phyloP scores from a whole-genome alignment of 2,888 invertebrate genomes.

The Eilema depressum region DNA sequence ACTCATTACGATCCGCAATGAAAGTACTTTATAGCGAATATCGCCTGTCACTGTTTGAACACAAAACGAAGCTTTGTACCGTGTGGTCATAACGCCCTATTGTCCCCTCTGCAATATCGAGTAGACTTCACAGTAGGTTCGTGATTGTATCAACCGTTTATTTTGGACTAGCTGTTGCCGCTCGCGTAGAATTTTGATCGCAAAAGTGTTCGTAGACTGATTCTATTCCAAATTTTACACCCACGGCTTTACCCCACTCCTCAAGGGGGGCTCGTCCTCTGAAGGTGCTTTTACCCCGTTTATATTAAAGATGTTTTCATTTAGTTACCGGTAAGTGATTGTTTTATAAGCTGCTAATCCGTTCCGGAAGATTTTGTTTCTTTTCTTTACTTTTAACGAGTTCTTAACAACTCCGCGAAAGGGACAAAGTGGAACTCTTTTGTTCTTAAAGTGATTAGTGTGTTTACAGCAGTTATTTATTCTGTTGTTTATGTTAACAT shows the following conservation, averaged over 20 bases:
- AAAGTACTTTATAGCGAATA: not conserved
- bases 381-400: conserved; percentile 1
- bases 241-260: not conserved
- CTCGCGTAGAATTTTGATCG: conserved; percentile 5
- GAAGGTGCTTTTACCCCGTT: not conserved
- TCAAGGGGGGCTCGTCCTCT: not conserved
- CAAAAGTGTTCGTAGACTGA: conserved; percentile 19
- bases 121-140: not conserved
- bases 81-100: conserved; percentile 2
- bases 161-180: not conserved
- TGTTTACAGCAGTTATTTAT: not conserved
- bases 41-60: not conserved
- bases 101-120: conserved; percentile 3
- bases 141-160: not conserved
- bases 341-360: conserved; percentile 12
- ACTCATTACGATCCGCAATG: not conserved
- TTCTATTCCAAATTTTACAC: conserved; percentile 25
- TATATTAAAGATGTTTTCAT: conserved; percentile 5
- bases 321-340: conserved; percentile 13
- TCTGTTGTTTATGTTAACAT: not conserved
- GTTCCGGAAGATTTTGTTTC: conserved; percentile 1
- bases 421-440: not conserved
- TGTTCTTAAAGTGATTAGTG: not conserved
- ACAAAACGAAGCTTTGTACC: not conserved
- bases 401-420: not conserved